Evolutionary conservation across 2,797 vertebrate genomes (phyloP).

Genomic region (Manis javanica): DNA sequence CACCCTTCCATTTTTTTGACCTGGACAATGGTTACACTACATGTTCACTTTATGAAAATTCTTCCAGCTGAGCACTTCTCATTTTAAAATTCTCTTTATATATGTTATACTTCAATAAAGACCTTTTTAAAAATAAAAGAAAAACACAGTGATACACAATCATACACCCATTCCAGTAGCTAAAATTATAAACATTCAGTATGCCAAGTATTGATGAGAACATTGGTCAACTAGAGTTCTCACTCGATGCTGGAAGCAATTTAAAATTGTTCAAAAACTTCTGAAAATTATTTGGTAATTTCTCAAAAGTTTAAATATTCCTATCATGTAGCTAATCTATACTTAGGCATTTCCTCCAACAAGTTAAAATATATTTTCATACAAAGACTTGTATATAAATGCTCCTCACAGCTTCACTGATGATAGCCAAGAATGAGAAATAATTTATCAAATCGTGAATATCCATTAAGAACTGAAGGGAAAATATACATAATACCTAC

Average conservation of each 20-base stretch:
- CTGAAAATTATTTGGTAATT: neutral
- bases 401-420: neutral
- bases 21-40: neutral
- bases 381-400: neutral
- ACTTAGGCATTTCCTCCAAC: neutral
- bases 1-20: neutral
- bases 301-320: neutral
- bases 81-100: neutral
- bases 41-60: neutral
- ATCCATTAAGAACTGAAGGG: neutral
- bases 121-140: neutral
- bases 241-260: neutral
- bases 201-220: neutral
- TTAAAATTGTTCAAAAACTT: neutral
- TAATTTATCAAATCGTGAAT: neutral
- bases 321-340: neutral
- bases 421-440: neutral
- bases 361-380: neutral
- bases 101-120: neutral
- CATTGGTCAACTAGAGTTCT: neutral
- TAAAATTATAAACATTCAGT: neutral
- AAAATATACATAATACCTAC: neutral
- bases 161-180: neutral
- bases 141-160: neutral
- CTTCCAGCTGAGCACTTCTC: neutral